phyloP scores from a whole-genome alignment of 2,113 vertebrate genomes.

The Montifringilla adamsi region DNA sequence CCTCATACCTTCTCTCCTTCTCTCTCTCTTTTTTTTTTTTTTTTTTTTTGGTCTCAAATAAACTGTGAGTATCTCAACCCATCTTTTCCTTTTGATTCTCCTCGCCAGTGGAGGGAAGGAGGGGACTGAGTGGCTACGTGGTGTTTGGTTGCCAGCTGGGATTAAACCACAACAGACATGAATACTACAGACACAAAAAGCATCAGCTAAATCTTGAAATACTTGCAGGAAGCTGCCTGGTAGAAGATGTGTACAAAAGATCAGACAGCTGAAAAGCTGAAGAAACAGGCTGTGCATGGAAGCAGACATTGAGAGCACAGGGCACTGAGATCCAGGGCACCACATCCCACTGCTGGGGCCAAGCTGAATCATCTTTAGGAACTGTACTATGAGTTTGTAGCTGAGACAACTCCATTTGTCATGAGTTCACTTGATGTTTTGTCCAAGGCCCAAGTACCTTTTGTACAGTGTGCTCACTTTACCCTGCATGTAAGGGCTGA shows the following conservation, averaged over 20 bases:
- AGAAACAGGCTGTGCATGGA: fast-evolving
- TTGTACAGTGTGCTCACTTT: background rate
- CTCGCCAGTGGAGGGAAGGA: background rate
- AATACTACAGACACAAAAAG: background rate
- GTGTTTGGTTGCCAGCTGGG: background rate
- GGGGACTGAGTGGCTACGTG: fast-evolving
- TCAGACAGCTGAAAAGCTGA: background rate
- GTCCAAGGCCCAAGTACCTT: background rate
- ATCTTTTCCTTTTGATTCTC: background rate
- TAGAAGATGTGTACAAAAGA: background rate
- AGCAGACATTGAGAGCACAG: background rate
- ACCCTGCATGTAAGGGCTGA: background rate
- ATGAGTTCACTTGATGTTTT: background rate
- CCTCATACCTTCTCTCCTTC: background rate
- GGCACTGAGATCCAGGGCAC: background rate
- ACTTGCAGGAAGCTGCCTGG: background rate
- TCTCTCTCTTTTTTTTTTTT: too few species aligned
- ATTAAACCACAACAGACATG: background rate
- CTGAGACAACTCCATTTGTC: background rate
- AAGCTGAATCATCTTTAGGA: background rate
- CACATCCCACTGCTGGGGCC: background rate
- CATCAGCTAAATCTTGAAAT: background rate
- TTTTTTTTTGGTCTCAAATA: background rate
- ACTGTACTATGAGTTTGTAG: background rate
- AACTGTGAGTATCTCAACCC: background rate